Conservation (phyloP, 37 sponge, comb jelly and placozoan genomes). For the Halichondria panicea region DNA sequence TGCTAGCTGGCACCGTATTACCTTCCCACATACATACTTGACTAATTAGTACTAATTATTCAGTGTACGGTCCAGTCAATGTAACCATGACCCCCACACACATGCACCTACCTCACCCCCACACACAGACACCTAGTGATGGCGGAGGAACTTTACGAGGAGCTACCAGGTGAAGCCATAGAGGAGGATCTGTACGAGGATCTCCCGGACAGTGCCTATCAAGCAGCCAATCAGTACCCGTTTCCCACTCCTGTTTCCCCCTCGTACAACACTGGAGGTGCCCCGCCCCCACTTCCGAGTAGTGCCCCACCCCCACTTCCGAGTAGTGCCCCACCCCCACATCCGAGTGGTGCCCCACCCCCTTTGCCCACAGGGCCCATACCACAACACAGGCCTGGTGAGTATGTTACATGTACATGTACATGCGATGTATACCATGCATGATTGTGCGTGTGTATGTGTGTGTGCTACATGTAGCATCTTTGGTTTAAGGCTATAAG, state of each 20-base stretch:
- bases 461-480: too few relatives aligned
- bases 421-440: too few relatives aligned
- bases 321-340: not conserved
- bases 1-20: too few relatives aligned
- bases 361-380: constrained; percentile 11
- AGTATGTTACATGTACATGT: too few relatives aligned
- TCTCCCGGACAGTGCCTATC: constrained; percentile 19
- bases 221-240: not conserved
- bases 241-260: not conserved
- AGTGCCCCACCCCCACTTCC: not conserved
- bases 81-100: too few relatives aligned
- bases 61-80: too few relatives aligned
- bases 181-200: constrained; percentile 53
- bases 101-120: too few relatives aligned
- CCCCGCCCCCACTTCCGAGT: not conserved
- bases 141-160: constrained; percentile 71
- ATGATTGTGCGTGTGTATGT: too few relatives aligned
- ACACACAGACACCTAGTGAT: too few relatives aligned
- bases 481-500: too few relatives aligned
- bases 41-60: too few relatives aligned
- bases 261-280: not conserved
- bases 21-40: too few relatives aligned
- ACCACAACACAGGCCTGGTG: constrained; percentile 7
- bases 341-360: not conserved
- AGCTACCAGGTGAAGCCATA: constrained; percentile 12